Base-by-base conservation (phyloP, 2,888 invertebrate species). In the Pollenia angustigena region DNA sequence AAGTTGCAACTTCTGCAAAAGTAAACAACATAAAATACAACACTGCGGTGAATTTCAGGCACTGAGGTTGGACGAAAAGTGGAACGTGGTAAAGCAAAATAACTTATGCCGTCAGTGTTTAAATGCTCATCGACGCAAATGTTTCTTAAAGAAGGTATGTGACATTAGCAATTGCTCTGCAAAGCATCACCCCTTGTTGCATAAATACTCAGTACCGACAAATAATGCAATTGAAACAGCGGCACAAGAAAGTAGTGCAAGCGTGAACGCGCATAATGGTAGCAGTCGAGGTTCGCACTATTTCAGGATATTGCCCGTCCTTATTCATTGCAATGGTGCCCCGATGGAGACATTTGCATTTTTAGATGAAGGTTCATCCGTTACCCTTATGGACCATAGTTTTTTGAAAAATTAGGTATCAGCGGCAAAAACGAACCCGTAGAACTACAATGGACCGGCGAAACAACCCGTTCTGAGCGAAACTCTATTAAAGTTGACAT, bases 311-410 rank as follows among this genome's bases (percentile, higher is more conserved):
- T 40, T 76, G 16, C 69, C 82, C 1, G 74, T 64, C 10, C 69
- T 54, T 8, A 40, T 72, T 32, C 50, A 58, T 16, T 72, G 4
- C 32, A 62, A 71, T 23, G 62, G 60, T 64, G 71, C 50, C 8
- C 60, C 42, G 18, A 10, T 62, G 2, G 18, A 69, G 23, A 74
- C 74, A 14, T 81, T 46, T 23, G 74, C 68, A 9, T 75, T 81
- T 68, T 75, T 81, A 23, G 79, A 79, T 42, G 69, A 79, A 48
- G 79, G 79, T 12, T 80, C 71, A 23, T 80, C 80, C 4, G 80
- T 78, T n/a, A 78, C 83, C 23, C 64, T 83, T n/a, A 83, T 78
- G 50, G 83, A 83, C 42, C 56, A 64, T 18, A 40, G 2, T 9
- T 71, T 76, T 44, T 64, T 7, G 12, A 71, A 8, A 69, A 80